Base-by-base conservation (phyloP, 2,888 invertebrate species). In the Eumerus sabulonum region DNA sequence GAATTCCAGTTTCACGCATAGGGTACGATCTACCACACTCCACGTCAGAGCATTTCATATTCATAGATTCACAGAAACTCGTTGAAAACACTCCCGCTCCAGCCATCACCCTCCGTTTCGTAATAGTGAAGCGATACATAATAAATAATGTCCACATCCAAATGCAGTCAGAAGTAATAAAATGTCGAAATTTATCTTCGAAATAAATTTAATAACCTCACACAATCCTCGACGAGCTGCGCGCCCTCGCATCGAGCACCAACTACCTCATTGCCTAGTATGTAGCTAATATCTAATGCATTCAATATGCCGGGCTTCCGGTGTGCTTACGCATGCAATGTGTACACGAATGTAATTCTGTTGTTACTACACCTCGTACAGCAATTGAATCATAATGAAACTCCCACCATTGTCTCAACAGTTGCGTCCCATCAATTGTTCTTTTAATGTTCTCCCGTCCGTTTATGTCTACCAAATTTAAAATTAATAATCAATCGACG, bases 141-240 rank as follows among this genome's bases (percentile, higher is more conserved):
- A 71, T 76, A 76, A 76, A 76, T 71, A 66, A 76, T 71, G 56
- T 76, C 71, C 70, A 17, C 9, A 11, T 13, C 27, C 19, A 14
- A 63, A 35, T 51, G n/a, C 40, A 68, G 40, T 63, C 17, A 27
- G 38, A 51, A 67, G 72, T 45, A 67, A 72, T 77, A 67, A 77
- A 77, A 77, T 67, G 72, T 47, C 40, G 62, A 67, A 77, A 77
- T 67, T 72, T 77, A 77, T 67, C 67, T 77, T 35, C 36, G 42
- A 72, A 72, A 67, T 62, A 72, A 72, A 76, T 76, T 72, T 77
- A 62, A 77, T 77, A 72, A 67, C 66, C 56, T 12, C 45, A 53
- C 18, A 50, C 56, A 54, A 4, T 17, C n/a, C 27, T 13, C 51
- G n/a, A 35, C 51, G 53, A 4, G 17, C 40, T 19, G 7, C 12